phyloP scores from a whole-genome alignment of 2,797 vertebrate genomes.

The Notolepis coatsorum region DNA sequence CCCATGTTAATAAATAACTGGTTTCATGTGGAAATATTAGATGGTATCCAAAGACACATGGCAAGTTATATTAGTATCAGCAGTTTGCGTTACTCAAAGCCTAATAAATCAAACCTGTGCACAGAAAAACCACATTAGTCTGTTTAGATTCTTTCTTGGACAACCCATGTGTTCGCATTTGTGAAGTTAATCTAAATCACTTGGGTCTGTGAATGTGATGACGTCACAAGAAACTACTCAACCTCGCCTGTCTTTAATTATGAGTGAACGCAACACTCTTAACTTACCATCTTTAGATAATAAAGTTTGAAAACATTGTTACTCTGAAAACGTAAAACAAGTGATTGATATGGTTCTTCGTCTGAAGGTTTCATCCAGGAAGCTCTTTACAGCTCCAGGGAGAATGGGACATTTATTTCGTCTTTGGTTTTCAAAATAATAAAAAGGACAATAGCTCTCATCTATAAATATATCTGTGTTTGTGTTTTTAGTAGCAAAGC shows the following conservation, averaged over 20 bases:
- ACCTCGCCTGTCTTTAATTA: too few relatives aligned
- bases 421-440: background rate
- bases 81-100: background rate
- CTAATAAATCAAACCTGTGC: background rate
- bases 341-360: too few relatives aligned
- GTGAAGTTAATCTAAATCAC: too few relatives aligned
- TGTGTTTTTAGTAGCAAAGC: background rate
- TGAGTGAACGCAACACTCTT: too few relatives aligned
- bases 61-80: background rate
- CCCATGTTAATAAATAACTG: background rate
- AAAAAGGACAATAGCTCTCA: background rate
- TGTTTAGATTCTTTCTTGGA: too few relatives aligned
- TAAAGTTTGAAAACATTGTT: too few relatives aligned
- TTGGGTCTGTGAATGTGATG: too few relatives aligned
- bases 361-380: background rate
- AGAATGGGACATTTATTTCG: background rate
- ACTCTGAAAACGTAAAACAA: too few relatives aligned
- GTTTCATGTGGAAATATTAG: constrained; percentile 19
- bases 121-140: too few relatives aligned
- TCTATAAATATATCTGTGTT: background rate
- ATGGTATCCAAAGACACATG: background rate
- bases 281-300: too few relatives aligned
- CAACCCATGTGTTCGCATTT: too few relatives aligned
- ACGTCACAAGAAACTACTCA: too few relatives aligned
- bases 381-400: background rate